Conservation (phyloP, 2,113 vertebrate species). For the Chelonoidis abingdonii region DNA sequence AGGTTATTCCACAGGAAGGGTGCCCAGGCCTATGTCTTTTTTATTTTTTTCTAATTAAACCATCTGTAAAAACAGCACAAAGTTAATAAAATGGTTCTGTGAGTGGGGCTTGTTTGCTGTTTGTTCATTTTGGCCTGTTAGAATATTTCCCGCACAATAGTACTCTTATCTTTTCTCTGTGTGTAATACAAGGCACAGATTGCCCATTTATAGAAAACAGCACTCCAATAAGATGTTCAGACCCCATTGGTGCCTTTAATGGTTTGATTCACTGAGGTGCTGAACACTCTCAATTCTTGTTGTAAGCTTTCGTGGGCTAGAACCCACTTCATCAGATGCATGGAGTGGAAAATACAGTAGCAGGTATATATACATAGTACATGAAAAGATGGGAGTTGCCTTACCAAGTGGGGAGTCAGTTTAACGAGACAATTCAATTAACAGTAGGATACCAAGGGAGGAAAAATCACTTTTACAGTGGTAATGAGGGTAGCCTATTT, state of each 20-base stretch:
- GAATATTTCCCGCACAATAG: slow-evolving; percentile 48
- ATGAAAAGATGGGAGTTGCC: too few relatives aligned
- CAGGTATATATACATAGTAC: too few relatives aligned
- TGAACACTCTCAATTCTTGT: background rate
- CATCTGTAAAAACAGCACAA: slow-evolving; percentile 64
- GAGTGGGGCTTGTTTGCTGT: slow-evolving; percentile 22
- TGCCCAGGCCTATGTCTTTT: background rate
- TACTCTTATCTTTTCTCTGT: slow-evolving; percentile 43
- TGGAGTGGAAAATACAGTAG: too few relatives aligned
- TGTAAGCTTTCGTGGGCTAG: background rate
- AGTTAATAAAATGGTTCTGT: slow-evolving; percentile 25
- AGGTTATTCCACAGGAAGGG: slow-evolving; percentile 11
- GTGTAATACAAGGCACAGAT: background rate
- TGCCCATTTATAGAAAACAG: slow-evolving; percentile 24
- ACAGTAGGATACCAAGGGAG: too few relatives aligned
- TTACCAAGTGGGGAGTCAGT: too few relatives aligned
- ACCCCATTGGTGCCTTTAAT: slow-evolving; percentile 17
- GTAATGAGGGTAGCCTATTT: too few relatives aligned
- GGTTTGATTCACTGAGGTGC: background rate
- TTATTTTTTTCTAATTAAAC: slow-evolving; percentile 39
- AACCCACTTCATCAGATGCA: too few relatives aligned
- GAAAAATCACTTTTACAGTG: too few relatives aligned
- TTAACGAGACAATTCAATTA: too few relatives aligned
- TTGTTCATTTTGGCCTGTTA: slow-evolving; percentile 43
- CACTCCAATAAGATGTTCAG: slow-evolving; percentile 59